Percentiles rank a stretch among this genome's conserved stretches.
Evolutionary conservation across 2,888 invertebrate species (phyloP).

Genomic region (Coenonympha arcania): DNA sequence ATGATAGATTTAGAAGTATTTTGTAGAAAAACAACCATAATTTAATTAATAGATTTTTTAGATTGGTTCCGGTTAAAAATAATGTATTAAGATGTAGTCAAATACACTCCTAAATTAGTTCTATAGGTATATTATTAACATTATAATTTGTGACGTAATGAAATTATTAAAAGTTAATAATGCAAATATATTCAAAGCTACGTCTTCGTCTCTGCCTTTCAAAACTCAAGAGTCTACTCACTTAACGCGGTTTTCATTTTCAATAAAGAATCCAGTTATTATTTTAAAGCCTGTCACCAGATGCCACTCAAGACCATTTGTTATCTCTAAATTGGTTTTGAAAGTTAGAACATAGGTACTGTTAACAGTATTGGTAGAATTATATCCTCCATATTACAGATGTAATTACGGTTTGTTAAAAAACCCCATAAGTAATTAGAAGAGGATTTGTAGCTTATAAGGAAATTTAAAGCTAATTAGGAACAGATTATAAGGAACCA

Average conservation of each 20-base stretch:
- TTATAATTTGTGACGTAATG: constrained; percentile 10
- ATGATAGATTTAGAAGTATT: constrained; percentile 18
- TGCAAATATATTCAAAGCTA: constrained; percentile 22
- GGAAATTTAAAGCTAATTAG: too few relatives aligned
- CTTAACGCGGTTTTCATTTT: constrained; percentile 11
- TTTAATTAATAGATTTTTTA: not conserved
- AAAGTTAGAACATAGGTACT: too few relatives aligned
- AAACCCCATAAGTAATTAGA: too few relatives aligned
- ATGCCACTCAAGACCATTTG: not conserved
- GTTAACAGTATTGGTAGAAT: too few relatives aligned
- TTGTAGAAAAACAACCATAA: not conserved
- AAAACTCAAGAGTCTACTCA: constrained; percentile 13
- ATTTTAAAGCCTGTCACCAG: constrained; percentile 3
- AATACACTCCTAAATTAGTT: not conserved
- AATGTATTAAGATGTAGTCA: not conserved
- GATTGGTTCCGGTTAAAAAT: not conserved
- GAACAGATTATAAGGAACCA: not conserved
- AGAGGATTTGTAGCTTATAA: constrained; percentile 21
- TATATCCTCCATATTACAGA: too few relatives aligned
- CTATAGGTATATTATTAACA: too few relatives aligned
- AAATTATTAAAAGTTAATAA: constrained; percentile 15
- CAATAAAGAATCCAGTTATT: not conserved
- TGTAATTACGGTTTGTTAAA: too few relatives aligned
- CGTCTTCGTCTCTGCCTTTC: constrained; percentile 9
- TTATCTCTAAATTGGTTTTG: too few relatives aligned